A percentile compares a stretch with the other conserved stretches of the same genome.
Conservation (phyloP, 2,888 invertebrate species). For the Drosophila colorata region DNA sequence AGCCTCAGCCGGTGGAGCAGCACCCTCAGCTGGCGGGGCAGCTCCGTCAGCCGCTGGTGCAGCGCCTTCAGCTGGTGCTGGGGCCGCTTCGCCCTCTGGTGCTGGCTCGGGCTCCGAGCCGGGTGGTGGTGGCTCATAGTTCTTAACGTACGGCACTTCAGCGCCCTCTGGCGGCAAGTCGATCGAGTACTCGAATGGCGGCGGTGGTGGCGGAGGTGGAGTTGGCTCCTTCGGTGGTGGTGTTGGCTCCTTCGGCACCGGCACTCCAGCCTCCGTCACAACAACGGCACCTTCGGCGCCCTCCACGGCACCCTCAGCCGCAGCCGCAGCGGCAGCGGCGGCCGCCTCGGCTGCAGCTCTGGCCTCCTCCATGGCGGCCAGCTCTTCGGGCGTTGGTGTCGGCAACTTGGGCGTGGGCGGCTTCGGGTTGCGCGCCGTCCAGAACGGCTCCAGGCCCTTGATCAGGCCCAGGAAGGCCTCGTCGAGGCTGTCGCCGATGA, state of each 20-base stretch:
- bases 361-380: slow-evolving; percentile 84
- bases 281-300: slow-evolving; percentile 58
- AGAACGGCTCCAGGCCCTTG: slow-evolving; percentile 87
- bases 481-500: slow-evolving; percentile 97
- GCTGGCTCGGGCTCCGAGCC: slow-evolving; percentile 82
- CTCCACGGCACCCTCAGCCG: slow-evolving; percentile 67
- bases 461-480: slow-evolving; percentile 95
- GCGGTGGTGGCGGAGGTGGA: slow-evolving; percentile 85
- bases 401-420: slow-evolving; percentile 85
- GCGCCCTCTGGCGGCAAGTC: slow-evolving; percentile 86
- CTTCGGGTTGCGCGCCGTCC: slow-evolving; percentile 85
- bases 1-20: slow-evolving; percentile 75
- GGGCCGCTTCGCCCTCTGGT: slow-evolving; percentile 77
- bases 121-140: slow-evolving; percentile 85
- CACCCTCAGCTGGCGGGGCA: slow-evolving; percentile 78
- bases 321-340: slow-evolving; percentile 74
- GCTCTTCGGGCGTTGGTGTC: slow-evolving; percentile 83
- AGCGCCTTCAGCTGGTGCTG: slow-evolving; percentile 80
- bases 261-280: slow-evolving; percentile 54
- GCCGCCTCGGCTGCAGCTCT: slow-evolving; percentile 80
- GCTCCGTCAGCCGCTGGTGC: slow-evolving; percentile 80
- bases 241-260: slow-evolving; percentile 70
- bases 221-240: slow-evolving; percentile 84
- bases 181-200: slow-evolving; percentile 85
- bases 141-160: slow-evolving; percentile 85